phyloP scores from a whole-genome alignment of 2,888 invertebrate species.

The Neoitamus cyanurus region DNA sequence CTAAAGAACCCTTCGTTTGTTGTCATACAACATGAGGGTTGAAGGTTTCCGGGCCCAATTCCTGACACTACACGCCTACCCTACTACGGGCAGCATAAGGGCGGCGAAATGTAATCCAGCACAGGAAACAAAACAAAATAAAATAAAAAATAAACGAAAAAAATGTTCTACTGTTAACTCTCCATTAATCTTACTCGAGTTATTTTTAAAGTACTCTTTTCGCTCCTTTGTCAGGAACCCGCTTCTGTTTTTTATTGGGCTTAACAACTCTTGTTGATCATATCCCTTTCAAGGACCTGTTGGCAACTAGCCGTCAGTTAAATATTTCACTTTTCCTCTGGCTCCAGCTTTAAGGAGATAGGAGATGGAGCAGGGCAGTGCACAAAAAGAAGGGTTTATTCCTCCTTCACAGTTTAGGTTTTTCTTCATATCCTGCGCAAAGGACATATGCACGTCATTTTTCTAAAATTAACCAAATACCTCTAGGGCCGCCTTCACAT shows the following conservation, averaged over 20 bases:
- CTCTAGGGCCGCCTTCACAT: not conserved
- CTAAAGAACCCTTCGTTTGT: constrained; percentile 1
- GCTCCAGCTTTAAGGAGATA: not conserved
- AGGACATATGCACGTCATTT: not conserved
- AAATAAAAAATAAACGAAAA: not conserved
- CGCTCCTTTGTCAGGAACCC: not conserved
- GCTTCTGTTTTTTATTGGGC: not conserved
- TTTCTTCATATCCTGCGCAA: no score
- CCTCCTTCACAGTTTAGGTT: not conserved
- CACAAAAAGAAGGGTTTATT: not conserved
- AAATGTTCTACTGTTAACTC: not conserved
- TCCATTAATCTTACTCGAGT: not conserved
- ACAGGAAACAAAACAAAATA: not conserved
- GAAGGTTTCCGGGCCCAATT: not conserved
- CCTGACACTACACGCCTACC: not conserved
- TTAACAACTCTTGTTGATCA: not conserved
- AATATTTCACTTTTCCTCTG: not conserved
- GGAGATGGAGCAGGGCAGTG: not conserved
- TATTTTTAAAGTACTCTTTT: not conserved
- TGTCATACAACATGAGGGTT: constrained; percentile 5
- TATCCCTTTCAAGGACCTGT: not conserved
- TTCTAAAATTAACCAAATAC: not conserved
- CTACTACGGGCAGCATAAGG: not conserved
- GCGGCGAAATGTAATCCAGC: not conserved
- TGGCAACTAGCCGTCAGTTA: not conserved